Evolutionary conservation across 2,888 invertebrate species (phyloP).

Genomic region (Chymomyza amoena): DNA sequence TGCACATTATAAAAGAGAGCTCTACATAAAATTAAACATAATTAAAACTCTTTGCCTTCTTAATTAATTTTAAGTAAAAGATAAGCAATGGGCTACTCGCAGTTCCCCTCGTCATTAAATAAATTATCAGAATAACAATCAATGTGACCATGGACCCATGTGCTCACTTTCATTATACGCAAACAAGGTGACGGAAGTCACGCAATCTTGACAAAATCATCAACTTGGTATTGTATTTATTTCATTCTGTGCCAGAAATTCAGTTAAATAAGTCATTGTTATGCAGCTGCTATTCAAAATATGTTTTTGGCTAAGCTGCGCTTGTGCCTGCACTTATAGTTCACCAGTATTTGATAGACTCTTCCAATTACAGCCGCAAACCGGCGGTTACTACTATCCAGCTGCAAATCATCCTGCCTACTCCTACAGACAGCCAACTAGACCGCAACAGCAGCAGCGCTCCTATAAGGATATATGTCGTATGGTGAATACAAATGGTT

Average conservation of each 20-base stretch:
- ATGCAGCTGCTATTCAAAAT: constrained; percentile 13
- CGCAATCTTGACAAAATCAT: constrained; percentile 36
- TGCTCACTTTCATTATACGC: constrained; percentile 7
- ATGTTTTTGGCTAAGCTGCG: constrained; percentile 12
- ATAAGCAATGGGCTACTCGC: not conserved
- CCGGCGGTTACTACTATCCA: constrained; percentile 34
- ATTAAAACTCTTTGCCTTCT: not conserved
- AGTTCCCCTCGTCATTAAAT: not conserved
- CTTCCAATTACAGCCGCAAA: constrained; percentile 27
- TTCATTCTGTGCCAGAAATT: constrained; percentile 24
- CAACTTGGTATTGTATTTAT: not conserved
- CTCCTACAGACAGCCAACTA: constrained; percentile 7
- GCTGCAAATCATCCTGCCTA: not conserved
- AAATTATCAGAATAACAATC: constrained; percentile 28
- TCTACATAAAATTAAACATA: not conserved
- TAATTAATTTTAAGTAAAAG: not conserved
- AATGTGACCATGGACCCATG: constrained; percentile 16
- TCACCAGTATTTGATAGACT: constrained; percentile 34
- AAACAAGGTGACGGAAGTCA: constrained; percentile 40
- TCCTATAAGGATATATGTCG: constrained; percentile 70
- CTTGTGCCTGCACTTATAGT: constrained; percentile 4
- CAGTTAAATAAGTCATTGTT: not conserved
- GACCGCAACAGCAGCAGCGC: constrained; percentile 29
- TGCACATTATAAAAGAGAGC: too few relatives aligned
- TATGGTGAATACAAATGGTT: constrained; percentile 66